These are phyloP conservation scores for Drosophila leonis DNA, from an alignment of 2,888 invertebrate species.

Conservation along the genomic window DNA sequence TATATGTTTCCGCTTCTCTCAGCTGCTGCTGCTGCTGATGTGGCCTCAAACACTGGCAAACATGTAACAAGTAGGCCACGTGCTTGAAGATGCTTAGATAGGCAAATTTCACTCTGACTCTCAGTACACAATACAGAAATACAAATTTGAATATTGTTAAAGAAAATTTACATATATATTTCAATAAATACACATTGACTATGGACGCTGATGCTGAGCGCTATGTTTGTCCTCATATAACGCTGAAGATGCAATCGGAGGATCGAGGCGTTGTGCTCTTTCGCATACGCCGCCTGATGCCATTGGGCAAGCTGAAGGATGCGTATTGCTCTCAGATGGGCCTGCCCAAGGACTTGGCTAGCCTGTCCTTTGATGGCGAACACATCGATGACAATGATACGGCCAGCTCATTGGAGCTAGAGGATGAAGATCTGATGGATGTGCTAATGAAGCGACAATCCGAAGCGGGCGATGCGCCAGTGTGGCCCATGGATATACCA, in stretches of 20 bases:
- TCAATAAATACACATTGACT: background rate
- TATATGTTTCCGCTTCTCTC: constrained; percentile 6
- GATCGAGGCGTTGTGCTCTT: constrained; percentile 12
- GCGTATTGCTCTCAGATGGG: constrained; percentile 32
- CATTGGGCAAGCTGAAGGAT: constrained; percentile 25
- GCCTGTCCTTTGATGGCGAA: constrained; percentile 35
- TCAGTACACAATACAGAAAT: background rate
- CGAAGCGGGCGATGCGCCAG: constrained; percentile 24
- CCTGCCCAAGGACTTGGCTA: constrained; percentile 4
- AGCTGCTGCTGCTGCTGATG: constrained; percentile 13
- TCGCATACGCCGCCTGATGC: constrained; percentile 18
- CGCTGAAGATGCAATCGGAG: constrained; percentile 21
- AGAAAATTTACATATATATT: background rate
- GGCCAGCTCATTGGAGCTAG: constrained; percentile 26
- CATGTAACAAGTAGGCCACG: constrained; percentile 41
- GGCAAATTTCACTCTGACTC: background rate
- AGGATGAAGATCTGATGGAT: constrained; percentile 39
- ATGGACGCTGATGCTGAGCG: constrained; percentile 15
- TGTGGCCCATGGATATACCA: background rate
- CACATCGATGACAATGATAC: constrained; percentile 35
- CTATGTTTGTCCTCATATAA: constrained; percentile 13
- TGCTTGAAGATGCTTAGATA: background rate
- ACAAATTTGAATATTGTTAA: background rate
- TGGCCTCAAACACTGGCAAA: constrained; percentile 31
- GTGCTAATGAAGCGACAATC: constrained; percentile 13